phyloP scores from a whole-genome alignment of 64 coral and sea anemone species.

The Acropora yongei region DNA sequence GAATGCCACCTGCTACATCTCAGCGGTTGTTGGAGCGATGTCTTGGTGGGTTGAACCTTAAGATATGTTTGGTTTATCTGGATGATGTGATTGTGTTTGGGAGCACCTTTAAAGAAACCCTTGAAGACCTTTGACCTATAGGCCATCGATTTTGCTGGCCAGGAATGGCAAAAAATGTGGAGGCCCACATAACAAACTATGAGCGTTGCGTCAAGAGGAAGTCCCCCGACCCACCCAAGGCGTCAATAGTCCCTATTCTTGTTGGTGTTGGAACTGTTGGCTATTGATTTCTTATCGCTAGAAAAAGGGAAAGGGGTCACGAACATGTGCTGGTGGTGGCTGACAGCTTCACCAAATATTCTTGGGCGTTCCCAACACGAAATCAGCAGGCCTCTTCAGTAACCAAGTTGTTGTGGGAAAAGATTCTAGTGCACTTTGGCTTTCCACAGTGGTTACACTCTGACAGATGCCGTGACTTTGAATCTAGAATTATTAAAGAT shows the following conservation, averaged over 20 bases:
- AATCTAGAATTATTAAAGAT: conserved; percentile 39
- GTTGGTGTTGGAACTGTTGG: background rate
- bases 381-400: conserved; percentile 38
- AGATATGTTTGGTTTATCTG: no score
- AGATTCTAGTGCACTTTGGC: conserved; percentile 41
- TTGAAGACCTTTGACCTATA: conserved; percentile 50
- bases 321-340: conserved; percentile 16
- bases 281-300: conserved; percentile 59
- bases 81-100: no score
- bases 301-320: conserved; percentile 60
- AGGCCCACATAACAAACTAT: conserved; percentile 31
- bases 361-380: conserved; percentile 37
- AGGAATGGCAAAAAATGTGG: conserved; percentile 37
- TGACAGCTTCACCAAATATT: conserved; percentile 63
- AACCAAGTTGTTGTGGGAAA: conserved; percentile 52
- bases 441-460: conserved; percentile 48
- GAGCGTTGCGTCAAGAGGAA: conserved; percentile 33
- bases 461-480: conserved; percentile 54
- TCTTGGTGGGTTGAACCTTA: no score
- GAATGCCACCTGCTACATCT: conserved; percentile 4
- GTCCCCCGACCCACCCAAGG: background rate
- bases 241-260: conserved; percentile 33
- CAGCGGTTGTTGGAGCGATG: no score
- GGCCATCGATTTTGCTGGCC: conserved; percentile 52
- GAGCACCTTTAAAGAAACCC: no score